Conservation (phyloP, 2,797 vertebrate genomes). For the Sebastiscus tertius region DNA sequence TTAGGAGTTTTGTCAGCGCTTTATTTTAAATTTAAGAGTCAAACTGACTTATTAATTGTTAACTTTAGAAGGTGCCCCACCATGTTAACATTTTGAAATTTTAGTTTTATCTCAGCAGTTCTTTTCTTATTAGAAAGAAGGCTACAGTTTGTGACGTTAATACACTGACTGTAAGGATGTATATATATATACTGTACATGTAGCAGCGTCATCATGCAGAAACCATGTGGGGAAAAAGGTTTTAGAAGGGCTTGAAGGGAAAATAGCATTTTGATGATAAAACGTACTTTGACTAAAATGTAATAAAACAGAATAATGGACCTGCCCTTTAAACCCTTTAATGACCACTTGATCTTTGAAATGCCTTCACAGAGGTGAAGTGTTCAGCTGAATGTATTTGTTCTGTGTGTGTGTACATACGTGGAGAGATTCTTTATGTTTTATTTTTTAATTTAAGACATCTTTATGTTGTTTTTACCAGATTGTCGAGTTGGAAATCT, state of each 20-base stretch:
- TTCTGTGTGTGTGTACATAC: constrained; percentile 24
- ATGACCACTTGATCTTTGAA: constrained; percentile 64
- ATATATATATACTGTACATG: no score
- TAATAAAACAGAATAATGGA: no score
- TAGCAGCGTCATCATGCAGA: no score
- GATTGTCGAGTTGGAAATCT: constrained; percentile 80
- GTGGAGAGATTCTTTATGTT: constrained; percentile 62
- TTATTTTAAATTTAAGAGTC: neutral
- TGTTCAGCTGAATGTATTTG: constrained; percentile 63
- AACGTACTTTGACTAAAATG: no score
- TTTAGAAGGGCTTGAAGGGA: no score
- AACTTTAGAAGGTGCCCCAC: neutral
- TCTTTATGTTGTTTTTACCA: constrained; percentile 80
- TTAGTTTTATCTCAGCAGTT: neutral
- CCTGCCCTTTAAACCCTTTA: neutral
- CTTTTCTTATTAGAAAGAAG: neutral
- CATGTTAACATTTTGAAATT: neutral
- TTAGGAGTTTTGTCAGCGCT: neutral
- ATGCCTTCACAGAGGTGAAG: constrained; percentile 56
- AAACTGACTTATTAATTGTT: neutral
- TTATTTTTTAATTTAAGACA: constrained; percentile 45
- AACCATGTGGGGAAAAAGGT: no score
- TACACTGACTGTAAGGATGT: no score
- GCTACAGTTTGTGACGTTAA: neutral
- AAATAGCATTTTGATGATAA: no score